Percentiles rank a stretch among this genome's conserved stretches.
These are phyloP conservation scores for Drosophila asahinai DNA, from an alignment of 1,140 invertebrate genomes.

Conservation along the genomic window DNA sequence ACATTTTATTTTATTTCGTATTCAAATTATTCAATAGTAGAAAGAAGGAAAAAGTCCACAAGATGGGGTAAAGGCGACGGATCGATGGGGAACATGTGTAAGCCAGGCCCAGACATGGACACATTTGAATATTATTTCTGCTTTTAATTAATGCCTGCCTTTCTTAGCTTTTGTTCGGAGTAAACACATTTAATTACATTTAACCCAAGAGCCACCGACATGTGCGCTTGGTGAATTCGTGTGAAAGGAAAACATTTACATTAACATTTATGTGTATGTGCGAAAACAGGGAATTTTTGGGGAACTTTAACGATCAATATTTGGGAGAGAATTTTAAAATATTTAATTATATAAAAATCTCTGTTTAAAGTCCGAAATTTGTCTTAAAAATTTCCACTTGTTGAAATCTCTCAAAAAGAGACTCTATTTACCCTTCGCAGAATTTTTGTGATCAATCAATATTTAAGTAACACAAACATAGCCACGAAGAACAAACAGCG, in stretches of 20 bases:
- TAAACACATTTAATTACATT: slow-evolving; percentile 46
- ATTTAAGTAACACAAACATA: slow-evolving; percentile 48
- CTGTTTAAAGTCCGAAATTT: neutral
- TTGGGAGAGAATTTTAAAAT: neutral
- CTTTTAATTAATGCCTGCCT: slow-evolving; percentile 38
- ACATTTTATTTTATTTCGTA: slow-evolving; percentile 51
- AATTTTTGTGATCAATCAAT: slow-evolving; percentile 50
- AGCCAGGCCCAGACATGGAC: slow-evolving; percentile 44
- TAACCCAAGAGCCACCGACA: slow-evolving; percentile 16
- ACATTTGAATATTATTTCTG: slow-evolving; percentile 48
- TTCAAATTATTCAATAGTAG: slow-evolving; percentile 34
- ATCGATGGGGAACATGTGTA: slow-evolving; percentile 44
- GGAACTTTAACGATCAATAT: slow-evolving; percentile 9
- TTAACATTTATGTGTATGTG: neutral
- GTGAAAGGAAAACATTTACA: slow-evolving; percentile 43
- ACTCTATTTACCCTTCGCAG: slow-evolving; percentile 45
- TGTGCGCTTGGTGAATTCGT: slow-evolving; percentile 18
- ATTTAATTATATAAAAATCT: neutral
- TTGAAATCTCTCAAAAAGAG: slow-evolving; percentile 7
- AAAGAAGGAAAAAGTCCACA: neutral
- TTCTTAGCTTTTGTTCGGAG: slow-evolving; percentile 22
- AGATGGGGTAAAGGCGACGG: slow-evolving; percentile 1
- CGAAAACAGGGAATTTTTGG: neutral
- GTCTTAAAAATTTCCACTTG: neutral
- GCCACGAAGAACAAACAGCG: slow-evolving; percentile 24